Base-by-base conservation (phyloP, 2,113 vertebrate species). In the Colaptes auratus region DNA sequence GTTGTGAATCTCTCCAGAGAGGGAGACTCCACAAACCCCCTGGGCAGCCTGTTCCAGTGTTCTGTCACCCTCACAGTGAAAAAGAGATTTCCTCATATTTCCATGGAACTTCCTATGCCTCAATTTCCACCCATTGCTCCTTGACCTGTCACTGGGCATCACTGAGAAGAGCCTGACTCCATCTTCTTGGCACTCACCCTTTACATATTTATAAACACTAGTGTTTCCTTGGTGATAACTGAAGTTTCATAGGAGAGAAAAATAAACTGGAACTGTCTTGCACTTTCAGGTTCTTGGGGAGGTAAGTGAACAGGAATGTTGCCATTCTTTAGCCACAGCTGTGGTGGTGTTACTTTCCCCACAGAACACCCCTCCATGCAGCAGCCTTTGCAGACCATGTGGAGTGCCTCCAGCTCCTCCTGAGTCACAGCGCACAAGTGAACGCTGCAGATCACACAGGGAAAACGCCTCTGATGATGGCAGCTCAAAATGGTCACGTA, bases 321-420 rank as follows among this genome's bases (percentile, higher is more conserved):
- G 17, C 12, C 20, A 18, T 31, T 48, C 17, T 15, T 24, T 2
- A 60, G 64, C 46, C 4, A 21, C 16, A 70, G 63, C 80, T 25
- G 30, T 82, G 63, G 25, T 4, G 1, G 0, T 53, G 19, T 35
- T 35, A 3, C 52, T 76, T 64, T 86, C 28, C 77, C 56, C n/a
- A 4, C 53, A 98, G 99, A 95, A 99, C 98, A 4, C 98, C 99
- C 23, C 98, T 99, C 60, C 99, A 99, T 1, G 99, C 99, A 0
- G 99, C 99, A 12, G 98, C 99, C 9, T 99, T 99, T 10, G 97
- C 98, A 0, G 99, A 99, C 39, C 99, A 99, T 0, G 96, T 98
- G 21, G 99, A 99, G 83, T 99, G 99, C 90, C 88, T 99, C 93
- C 98, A 99, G 97, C 98, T 99, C 63, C 98, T 99, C 46, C 97